A percentile compares a stretch with the other conserved stretches of the same genome.
These are phyloP conservation scores for Simalia tracyae DNA, from an alignment of 2,797 vertebrate species.

Conservation along the genomic window DNA sequence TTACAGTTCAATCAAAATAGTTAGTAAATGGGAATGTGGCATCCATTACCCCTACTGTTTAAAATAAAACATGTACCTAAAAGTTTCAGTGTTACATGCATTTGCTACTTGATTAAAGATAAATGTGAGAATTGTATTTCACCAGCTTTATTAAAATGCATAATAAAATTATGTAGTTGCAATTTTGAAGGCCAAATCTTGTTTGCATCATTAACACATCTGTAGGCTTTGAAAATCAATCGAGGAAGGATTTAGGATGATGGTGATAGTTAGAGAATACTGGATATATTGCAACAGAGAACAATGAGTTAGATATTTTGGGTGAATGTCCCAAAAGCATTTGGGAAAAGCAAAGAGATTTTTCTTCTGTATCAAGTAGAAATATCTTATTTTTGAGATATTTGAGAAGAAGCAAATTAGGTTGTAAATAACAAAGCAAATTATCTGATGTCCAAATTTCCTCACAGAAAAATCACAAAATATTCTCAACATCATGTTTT, in stretches of 20 bases:
- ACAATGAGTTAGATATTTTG: not conserved
- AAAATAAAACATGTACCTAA: not conserved
- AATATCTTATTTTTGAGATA: not conserved
- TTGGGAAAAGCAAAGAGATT: not conserved
- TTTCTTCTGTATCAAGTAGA: not conserved
- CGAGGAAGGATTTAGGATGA: not conserved
- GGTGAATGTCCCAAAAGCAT: not conserved
- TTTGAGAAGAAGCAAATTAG: not conserved
- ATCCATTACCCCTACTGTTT: not conserved
- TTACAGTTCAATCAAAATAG: not conserved
- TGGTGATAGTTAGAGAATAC: not conserved
- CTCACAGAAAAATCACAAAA: not conserved
- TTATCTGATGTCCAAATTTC: not conserved
- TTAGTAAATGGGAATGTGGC: not conserved
- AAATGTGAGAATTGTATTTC: not conserved
- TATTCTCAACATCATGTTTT: not conserved
- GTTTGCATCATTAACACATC: not conserved
- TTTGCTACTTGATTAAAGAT: not conserved
- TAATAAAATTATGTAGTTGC: not conserved
- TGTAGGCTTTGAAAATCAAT: not conserved
- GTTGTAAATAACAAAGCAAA: not conserved
- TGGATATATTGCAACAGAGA: not conserved
- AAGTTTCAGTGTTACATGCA: not conserved
- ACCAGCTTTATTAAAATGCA: not conserved
- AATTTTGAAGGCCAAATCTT: constrained; percentile 1